Conservation (phyloP, 2,797 vertebrate genomes). For the Myotis daubentonii region DNA sequence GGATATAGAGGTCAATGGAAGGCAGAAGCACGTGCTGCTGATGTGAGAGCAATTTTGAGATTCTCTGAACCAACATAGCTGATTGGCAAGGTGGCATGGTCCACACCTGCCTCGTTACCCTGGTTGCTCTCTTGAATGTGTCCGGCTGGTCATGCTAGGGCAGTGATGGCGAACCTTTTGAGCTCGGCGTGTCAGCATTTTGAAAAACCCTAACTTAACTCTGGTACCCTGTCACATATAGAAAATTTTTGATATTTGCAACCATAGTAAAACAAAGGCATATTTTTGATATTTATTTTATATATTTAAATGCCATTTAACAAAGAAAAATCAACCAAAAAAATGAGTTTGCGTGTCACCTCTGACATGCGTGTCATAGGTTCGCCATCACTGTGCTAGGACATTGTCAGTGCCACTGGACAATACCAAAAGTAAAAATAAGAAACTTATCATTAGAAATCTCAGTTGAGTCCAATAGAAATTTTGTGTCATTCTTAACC, state of each 20-base stretch:
- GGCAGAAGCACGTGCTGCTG: not conserved
- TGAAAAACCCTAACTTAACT: no score
- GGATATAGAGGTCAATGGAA: not conserved
- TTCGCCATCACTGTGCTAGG: not conserved
- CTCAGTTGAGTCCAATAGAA: conserved; percentile 21
- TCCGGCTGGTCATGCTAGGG: not conserved
- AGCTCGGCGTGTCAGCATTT: no score
- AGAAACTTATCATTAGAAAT: not conserved
- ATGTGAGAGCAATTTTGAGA: not conserved
- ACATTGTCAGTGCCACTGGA: not conserved
- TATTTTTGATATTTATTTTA: no score
- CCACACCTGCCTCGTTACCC: not conserved
- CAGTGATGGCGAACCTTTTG: not conserved
- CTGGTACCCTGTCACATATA: no score
- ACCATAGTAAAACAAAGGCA: no score
- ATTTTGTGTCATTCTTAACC: not conserved
- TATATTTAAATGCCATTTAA: no score
- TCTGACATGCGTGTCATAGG: no score
- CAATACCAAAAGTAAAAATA: conserved; percentile 30
- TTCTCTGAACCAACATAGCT: not conserved
- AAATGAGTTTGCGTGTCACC: no score
- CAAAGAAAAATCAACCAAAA: no score
- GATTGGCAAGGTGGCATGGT: not conserved
- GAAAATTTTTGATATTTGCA: no score
- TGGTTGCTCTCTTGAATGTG: not conserved